Base-by-base conservation (phyloP, 2,113 vertebrate species). In the Pterocles orientalis region DNA sequence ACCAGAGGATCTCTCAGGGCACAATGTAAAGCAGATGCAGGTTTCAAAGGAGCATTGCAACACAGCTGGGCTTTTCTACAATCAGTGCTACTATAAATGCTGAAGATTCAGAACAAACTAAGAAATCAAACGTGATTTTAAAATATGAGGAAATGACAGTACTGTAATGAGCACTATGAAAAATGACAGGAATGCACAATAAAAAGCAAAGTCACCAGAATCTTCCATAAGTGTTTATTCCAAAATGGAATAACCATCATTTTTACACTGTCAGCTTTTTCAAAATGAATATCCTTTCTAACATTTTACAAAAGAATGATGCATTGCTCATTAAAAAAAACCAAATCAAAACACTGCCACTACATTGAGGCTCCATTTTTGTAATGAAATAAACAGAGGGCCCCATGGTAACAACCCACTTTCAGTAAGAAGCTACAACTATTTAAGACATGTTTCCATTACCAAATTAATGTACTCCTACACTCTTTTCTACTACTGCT, bases 401-500 rank as follows among this genome's bases (percentile, higher is more conserved):
- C 31, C 91, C 86, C 86, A 94, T 85, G 86, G 94, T 82, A 94
- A 94, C 95, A 89, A 84, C 53, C 77, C 73, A 95, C 43, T 1
- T 91, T 82, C 70, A 89, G 50, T 73, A 94, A 80, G 47, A 91
- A 94, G 86, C 61, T 89, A 54, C 58, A 96, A 90, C 89, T 93
- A 96, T 80, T 94, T 91, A 96, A 94, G 91, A 66, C 88, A 91
- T 77, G 95, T 95, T 94, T 96, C 77, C 87, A 88, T 88, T 92
- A 90, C 80, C 41, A 75, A 85, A 87, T 95, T 92, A 62, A 91
- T 90, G 77, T 23, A 91, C 65, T 79, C 91, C 95, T 69, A 95
- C 91, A 76, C 65, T 36, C 82, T 88, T 84, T 83, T 56, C 64
- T 81, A 86, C 57, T 79, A 14, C 1, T 75, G 60, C 70, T 84